phyloP scores from a whole-genome alignment of 2,113 vertebrate genomes.

The Salvator merianae region DNA sequence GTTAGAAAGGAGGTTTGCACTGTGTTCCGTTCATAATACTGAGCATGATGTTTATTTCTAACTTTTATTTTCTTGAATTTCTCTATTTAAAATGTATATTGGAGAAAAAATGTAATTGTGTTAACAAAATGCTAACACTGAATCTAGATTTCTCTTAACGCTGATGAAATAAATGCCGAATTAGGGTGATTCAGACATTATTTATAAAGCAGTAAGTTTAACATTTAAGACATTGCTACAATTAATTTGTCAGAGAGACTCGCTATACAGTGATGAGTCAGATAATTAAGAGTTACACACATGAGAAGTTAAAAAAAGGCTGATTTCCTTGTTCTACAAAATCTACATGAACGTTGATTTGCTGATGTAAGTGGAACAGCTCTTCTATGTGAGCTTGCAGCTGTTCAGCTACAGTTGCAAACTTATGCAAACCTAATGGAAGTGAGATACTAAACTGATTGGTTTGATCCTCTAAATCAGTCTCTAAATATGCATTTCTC shows the following conservation, averaged over 20 bases:
- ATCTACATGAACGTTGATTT: background rate
- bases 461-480: background rate
- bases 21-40: background rate
- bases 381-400: background rate
- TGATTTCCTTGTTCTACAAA: background rate
- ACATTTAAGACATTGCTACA: background rate
- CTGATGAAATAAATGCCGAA: background rate
- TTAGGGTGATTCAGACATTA: background rate
- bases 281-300: background rate
- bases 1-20: background rate
- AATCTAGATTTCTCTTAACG: background rate
- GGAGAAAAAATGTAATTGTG: background rate
- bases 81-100: background rate
- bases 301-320: background rate
- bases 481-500: background rate
- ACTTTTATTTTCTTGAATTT: background rate
- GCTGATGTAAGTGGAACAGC: background rate
- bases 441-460: background rate
- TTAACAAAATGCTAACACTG: background rate
- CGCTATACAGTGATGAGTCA: rapidly evolving
- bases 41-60: background rate
- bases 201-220: background rate
- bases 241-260: background rate
- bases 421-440: background rate
- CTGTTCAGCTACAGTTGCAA: background rate